Conservation (phyloP, 2,113 vertebrate genomes). For the Heliornis fulica region DNA sequence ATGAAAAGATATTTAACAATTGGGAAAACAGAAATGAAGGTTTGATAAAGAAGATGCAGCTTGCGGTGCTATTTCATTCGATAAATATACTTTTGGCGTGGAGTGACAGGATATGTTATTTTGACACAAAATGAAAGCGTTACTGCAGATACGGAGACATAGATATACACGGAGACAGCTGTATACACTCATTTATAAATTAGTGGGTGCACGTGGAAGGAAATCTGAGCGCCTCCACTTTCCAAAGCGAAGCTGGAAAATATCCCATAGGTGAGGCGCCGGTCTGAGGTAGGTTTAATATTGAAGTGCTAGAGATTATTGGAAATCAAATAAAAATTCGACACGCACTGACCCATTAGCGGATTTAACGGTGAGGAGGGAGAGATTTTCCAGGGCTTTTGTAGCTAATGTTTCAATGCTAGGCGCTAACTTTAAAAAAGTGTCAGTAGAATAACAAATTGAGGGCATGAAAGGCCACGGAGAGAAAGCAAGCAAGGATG, state of each 20-base stretch:
- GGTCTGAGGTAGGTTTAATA: slow-evolving; percentile 14
- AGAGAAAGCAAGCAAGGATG: slow-evolving; percentile 69
- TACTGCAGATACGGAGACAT: slow-evolving; percentile 22
- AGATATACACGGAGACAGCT: slow-evolving; percentile 21
- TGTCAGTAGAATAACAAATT: slow-evolving; percentile 71
- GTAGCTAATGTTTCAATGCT: slow-evolving; percentile 65
- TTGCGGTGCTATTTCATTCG: slow-evolving; percentile 33
- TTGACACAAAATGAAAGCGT: slow-evolving; percentile 54
- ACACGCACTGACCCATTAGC: slow-evolving; percentile 65
- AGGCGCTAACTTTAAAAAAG: slow-evolving; percentile 66
- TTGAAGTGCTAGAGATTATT: slow-evolving; percentile 13
- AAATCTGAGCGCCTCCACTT: neutral
- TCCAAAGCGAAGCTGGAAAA: neutral
- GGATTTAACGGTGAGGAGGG: slow-evolving; percentile 71
- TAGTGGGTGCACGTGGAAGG: slow-evolving; percentile 43
- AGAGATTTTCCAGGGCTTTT: slow-evolving; percentile 66
- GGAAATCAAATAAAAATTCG: slow-evolving; percentile 60
- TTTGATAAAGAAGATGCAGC: slow-evolving; percentile 47
- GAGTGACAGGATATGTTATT: slow-evolving; percentile 64
- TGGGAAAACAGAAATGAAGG: slow-evolving; percentile 29
- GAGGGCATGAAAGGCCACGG: slow-evolving; percentile 71
- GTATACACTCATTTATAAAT: slow-evolving; percentile 52
- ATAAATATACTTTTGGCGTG: slow-evolving; percentile 44
- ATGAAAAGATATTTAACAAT: slow-evolving; percentile 39
- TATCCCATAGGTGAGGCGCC: slow-evolving; percentile 9